phyloP scores from a whole-genome alignment of 2,113 vertebrate species.

The Pangasianodon hypophthalmus region DNA sequence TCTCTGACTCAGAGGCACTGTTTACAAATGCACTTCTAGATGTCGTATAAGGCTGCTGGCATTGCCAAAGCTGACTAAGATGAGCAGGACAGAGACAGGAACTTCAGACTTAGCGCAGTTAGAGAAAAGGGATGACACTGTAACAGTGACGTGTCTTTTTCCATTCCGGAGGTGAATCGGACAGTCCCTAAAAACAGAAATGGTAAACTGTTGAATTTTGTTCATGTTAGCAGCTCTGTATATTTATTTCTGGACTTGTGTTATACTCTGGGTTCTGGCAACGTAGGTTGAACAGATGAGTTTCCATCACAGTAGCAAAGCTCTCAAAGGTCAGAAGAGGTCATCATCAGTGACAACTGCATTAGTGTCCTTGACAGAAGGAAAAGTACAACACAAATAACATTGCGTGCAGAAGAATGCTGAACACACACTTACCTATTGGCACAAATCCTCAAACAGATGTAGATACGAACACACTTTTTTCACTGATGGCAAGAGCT shows the following conservation, averaged over 20 bases:
- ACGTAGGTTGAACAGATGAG: background rate
- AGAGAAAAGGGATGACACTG: background rate
- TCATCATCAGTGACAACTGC: conserved; percentile 1
- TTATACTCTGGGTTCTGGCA: background rate
- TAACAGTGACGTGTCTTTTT: background rate
- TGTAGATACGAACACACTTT: conserved; percentile 13
- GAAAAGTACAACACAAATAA: background rate
- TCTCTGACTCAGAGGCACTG: conserved; percentile 18
- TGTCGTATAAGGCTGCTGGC: background rate
- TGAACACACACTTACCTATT: conserved; percentile 22
- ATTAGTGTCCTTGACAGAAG: conserved; percentile 15
- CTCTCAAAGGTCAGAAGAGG: conserved; percentile 37
- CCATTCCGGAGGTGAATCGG: background rate
- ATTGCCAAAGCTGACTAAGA: background rate
- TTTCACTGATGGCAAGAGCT: conserved; percentile 34
- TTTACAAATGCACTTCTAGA: conserved; percentile 33
- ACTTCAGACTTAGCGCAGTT: background rate
- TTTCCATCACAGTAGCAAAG: background rate
- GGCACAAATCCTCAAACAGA: conserved; percentile 22
- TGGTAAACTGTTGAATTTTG: conserved; percentile 14
- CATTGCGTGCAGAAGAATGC: conserved; percentile 42
- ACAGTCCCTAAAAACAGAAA: conserved; percentile 6
- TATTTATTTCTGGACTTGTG: conserved; percentile 26
- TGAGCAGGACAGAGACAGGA: background rate
- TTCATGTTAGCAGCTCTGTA: conserved; percentile 9